Percentiles rank a stretch among this genome's conserved stretches.
phyloP scores from a whole-genome alignment of 2,888 invertebrate species.

The Perithous albicinctus region DNA sequence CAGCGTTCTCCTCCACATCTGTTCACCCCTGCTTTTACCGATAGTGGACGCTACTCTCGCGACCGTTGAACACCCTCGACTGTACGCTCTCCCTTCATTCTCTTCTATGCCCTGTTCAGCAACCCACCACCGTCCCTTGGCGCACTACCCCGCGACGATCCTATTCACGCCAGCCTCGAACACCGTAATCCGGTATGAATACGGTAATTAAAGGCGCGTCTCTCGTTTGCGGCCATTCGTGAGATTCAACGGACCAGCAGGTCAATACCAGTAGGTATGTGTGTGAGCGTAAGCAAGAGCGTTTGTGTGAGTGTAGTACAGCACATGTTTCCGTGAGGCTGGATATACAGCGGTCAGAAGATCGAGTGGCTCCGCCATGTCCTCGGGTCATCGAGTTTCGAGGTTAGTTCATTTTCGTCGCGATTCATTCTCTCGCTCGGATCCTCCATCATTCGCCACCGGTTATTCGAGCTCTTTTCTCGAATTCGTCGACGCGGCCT shows the following conservation, averaged over 20 bases:
- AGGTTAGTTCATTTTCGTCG: conserved; percentile 40
- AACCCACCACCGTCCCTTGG: conserved; percentile 13
- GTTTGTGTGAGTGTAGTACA: conserved; percentile 3
- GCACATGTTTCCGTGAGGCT: not conserved
- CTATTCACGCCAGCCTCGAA: conserved; percentile 71
- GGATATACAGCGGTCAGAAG: conserved; percentile 1
- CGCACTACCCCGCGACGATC: conserved; percentile 51
- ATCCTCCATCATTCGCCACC: conserved; percentile 42
- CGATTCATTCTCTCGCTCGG: conserved; percentile 52
- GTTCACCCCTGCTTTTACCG: conserved; percentile 59
- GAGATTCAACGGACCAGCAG: conserved; percentile 60
- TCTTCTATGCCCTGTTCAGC: conserved; percentile 31
- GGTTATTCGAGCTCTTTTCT: conserved; percentile 40
- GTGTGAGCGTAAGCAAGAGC: conserved; percentile 9
- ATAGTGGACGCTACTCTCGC: conserved; percentile 57
- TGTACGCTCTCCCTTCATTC: conserved; percentile 31
- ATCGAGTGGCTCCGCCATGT: conserved; percentile 49
- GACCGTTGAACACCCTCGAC: conserved; percentile 55
- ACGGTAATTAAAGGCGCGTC: conserved; percentile 77
- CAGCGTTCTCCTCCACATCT: conserved; percentile 9
- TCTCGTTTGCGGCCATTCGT: conserved; percentile 71
- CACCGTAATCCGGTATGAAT: conserved; percentile 78
- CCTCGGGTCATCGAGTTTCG: conserved; percentile 48
- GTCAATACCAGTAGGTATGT: conserved; percentile 43
- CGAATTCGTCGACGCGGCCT: conserved; percentile 18